These are phyloP conservation scores for Myotis myotis DNA, from an alignment of 2,797 vertebrate species.

Conservation along the genomic window DNA sequence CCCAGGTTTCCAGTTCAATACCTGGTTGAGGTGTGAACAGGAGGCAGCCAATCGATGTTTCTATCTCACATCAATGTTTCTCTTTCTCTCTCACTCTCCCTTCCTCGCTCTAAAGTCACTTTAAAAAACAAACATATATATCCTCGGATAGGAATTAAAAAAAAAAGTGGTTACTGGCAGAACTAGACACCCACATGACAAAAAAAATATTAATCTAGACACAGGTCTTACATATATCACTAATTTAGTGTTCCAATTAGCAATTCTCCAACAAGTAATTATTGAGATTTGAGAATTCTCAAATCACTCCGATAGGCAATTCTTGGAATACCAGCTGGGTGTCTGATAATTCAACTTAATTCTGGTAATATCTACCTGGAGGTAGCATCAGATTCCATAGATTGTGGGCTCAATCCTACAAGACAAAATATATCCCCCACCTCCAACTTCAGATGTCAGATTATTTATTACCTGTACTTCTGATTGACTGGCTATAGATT, in stretches of 20 bases:
- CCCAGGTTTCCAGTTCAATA: neutral
- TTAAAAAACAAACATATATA: neutral
- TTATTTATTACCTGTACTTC: neutral
- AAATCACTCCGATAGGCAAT: neutral
- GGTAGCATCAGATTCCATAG: neutral
- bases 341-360: neutral
- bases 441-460: neutral
- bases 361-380: neutral
- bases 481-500: neutral
- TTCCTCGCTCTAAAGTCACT: neutral
- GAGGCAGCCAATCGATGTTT: neutral
- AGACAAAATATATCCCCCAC: neutral
- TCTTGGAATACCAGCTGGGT: neutral
- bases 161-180: neutral
- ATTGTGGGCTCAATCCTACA: neutral
- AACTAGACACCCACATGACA: neutral
- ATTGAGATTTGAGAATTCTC: neutral
- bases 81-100: neutral
- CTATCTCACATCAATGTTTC: neutral
- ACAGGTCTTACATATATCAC: neutral
- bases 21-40: neutral
- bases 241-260: neutral
- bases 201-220: neutral
- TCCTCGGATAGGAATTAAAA: neutral
- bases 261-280: neutral